Base-by-base conservation (phyloP, 2,797 vertebrate species). In the Sebastes nivosus region DNA sequence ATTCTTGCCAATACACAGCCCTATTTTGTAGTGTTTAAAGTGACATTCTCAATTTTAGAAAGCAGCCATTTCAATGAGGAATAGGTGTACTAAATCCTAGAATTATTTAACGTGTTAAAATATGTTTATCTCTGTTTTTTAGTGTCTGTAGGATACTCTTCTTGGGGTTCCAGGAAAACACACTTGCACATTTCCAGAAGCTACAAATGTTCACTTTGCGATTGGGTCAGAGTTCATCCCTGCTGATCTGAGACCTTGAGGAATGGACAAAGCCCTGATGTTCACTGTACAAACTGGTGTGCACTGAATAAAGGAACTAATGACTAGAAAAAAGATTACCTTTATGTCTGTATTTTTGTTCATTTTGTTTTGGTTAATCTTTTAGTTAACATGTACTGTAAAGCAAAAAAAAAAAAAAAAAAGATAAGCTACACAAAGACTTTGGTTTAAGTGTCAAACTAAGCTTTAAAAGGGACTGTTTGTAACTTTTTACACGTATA, bases 291-390 rank as follows among this genome's bases (percentile, higher is more conserved):
- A 88, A 76, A 83, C 32, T 82, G 67, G 24, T 81, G 79, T 89
- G 69, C 74, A 50, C 58, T 79, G 18, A 92, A 93, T 92, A 94
- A 94, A 93, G 24, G n/a, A 85, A 77, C 10, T 36, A 65, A 83
- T 86, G 29, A 74, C 69, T 38, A 83, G 74, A 89, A 87, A 71
- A 70, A 69, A 58, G 34, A 65, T 77, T 67, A 75, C 36, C 18
- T 60, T 77, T 54, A 81, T 73, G 78, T 83, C 83, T 91, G 79
- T 13, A 67, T 78, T 69, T 75, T 79, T 88, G 57, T 81, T 84
- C 50, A n/a, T 69, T 80, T 85, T 80, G 2, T 66, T 80, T 59
- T 67, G 20, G 64, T 71, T 75, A 42, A 63, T 24, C 10, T 14
- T 29, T 34, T 50, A 22, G 16, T 55, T 14, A 42, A 14, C 38